A percentile compares a stretch with the other conserved stretches of the same genome.
Conservation (phyloP, 2,113 vertebrate genomes). For the Paramisgurnus dabryanus region DNA sequence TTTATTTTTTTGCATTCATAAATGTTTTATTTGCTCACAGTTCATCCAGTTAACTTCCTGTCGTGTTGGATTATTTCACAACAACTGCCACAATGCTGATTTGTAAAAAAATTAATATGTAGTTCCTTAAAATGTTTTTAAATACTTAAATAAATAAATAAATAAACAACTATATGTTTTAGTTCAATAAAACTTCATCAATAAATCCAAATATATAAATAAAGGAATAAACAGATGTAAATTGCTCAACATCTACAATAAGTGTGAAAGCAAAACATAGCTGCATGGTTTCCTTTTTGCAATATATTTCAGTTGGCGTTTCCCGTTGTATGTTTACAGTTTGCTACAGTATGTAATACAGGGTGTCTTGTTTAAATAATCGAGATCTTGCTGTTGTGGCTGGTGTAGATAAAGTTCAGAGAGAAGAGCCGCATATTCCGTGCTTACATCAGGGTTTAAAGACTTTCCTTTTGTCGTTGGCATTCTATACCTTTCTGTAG, state of each 20-base stretch:
- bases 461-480: too few relatives aligned
- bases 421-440: not conserved
- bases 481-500: not conserved
- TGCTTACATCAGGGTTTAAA: too few relatives aligned
- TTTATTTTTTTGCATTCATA: too few relatives aligned
- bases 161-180: not conserved
- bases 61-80: too few relatives aligned
- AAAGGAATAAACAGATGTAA: not conserved
- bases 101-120: too few relatives aligned
- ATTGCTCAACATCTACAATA: not conserved
- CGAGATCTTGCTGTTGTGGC: not conserved
- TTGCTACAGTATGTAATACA: not conserved
- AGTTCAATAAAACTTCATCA: not conserved
- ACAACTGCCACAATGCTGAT: too few relatives aligned
- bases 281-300: not conserved
- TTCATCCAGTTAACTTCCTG: too few relatives aligned
- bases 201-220: not conserved
- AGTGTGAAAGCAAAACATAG: slow-evolving; percentile 1
- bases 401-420: not conserved
- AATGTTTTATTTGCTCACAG: too few relatives aligned
- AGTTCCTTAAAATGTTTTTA: too few relatives aligned
- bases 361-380: not conserved
- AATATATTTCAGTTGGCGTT: not conserved
- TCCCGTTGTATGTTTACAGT: not conserved
- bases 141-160: not conserved